Base-by-base conservation (phyloP, 2,113 vertebrate species). In the Hemicordylus capensis region DNA sequence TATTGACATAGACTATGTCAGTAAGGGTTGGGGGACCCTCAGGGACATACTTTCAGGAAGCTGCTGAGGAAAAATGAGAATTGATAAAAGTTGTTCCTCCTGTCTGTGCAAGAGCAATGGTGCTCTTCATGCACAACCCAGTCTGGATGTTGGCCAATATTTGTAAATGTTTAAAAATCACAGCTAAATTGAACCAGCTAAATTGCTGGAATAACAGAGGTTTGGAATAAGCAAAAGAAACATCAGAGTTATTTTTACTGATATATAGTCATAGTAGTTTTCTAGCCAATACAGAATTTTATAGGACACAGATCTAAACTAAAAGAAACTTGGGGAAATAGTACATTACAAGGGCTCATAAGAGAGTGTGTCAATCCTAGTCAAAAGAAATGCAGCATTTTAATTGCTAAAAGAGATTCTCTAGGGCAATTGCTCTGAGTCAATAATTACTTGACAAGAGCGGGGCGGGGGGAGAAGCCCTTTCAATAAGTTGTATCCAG, bases 401-500 rank as follows among this genome's bases (percentile, higher is more conserved):
- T 15, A 1, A 2, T 0, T 67, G 46, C 73, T 83, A 44, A 42
- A 1, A 39, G 15, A 88, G 46, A 17, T 3, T 39, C 56, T 54
- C 8, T 59, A 15, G 69, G 24, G 14, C 44, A 74, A 22, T 34
- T 34, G 4, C 0, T 42, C 54, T 61, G n/a, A 54, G 24, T 22
- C 24, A 80, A 76, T 17, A 3, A 82, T 37, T 34, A 24, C 81
- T 42, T 0, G 20, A 12, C 8, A 0, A 1, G n/a, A 61, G 44
- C 76, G 3, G 56, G 61, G 19, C 28, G 42, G 56, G 37, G 31
- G 19, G 83, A 81, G 44, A 34, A 22, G 61, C 59, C 73, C 48
- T 79, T 78, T 26, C 54, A 58, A 24, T 1, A n/a, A 28, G 88
- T 12, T 80, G 58, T 76, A 69, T 80, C 19, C 63, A 87, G 64